A percentile compares a stretch with the other conserved stretches of the same genome.
These are phyloP conservation scores for Drosophila punjabiensis DNA, from an alignment of 1,140 invertebrate species.

Conservation along the genomic window DNA sequence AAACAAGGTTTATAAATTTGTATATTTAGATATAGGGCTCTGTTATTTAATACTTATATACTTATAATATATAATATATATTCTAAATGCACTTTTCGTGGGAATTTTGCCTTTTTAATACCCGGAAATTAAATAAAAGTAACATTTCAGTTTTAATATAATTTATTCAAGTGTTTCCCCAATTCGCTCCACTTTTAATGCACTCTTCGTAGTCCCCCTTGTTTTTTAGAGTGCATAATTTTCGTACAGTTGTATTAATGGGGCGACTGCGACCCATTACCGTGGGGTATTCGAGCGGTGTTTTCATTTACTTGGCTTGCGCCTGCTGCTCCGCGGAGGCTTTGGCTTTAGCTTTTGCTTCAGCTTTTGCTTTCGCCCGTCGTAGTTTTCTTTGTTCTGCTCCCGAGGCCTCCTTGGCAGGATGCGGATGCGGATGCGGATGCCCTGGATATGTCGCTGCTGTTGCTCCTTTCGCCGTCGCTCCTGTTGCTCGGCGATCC, in stretches of 20 bases:
- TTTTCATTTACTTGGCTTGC: conserved; percentile 62
- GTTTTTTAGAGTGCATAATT: conserved; percentile 2
- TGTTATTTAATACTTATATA: no score
- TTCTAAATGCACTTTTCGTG: no score
- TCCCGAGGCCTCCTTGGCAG: conserved; percentile 10
- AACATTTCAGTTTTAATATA: neutral
- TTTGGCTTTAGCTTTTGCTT: neutral
- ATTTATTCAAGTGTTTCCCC: neutral
- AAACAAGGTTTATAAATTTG: neutral
- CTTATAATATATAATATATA: no score
- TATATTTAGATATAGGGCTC: neutral
- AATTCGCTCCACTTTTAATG: neutral
- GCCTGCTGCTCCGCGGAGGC: conserved; percentile 4
- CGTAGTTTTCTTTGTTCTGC: conserved; percentile 66
- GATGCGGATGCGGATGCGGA: conserved; percentile 9
- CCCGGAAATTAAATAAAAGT: no score
- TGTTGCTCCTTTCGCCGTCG: conserved; percentile 4
- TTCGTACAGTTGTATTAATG: conserved; percentile 49
- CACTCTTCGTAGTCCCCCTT: fast-evolving
- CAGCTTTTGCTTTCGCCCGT: neutral
- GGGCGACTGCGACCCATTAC: conserved; percentile 66
- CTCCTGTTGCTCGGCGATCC: conserved; percentile 21
- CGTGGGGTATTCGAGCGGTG: conserved; percentile 68
- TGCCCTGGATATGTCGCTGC: conserved; percentile 45
- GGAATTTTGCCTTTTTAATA: no score